Evolutionary conservation across 2,888 invertebrate genomes (phyloP).

Genomic region (Cerastoderma edule): DNA sequence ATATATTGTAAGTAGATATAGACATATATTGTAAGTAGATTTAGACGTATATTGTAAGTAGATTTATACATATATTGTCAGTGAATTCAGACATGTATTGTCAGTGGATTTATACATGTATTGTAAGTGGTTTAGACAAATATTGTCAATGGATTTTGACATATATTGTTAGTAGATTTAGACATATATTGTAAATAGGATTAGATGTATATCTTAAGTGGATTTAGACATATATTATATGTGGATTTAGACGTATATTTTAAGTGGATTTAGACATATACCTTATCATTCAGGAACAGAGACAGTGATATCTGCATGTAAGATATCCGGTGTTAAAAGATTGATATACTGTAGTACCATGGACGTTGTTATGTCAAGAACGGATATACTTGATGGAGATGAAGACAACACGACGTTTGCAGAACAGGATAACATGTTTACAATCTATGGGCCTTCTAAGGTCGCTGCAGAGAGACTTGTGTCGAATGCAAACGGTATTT

Average conservation of each 20-base stretch:
- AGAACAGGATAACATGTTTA: slow-evolving; percentile 84
- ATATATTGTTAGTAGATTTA: no score
- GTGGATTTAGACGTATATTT: background rate
- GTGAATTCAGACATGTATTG: no score
- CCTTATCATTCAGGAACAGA: slow-evolving; percentile 85
- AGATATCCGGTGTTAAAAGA: slow-evolving; percentile 83
- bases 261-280: background rate
- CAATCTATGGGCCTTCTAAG: slow-evolving; percentile 87
- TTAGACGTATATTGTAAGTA: background rate
- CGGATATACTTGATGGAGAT: slow-evolving; percentile 76
- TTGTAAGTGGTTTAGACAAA: background rate
- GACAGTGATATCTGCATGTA: slow-evolving; percentile 86
- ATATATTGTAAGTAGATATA: background rate
- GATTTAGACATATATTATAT: background rate
- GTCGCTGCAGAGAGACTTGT: slow-evolving; percentile 86
- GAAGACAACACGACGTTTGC: slow-evolving; percentile 61
- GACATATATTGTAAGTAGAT: background rate
- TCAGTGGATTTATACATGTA: no score
- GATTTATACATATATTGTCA: no score
- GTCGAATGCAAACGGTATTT: slow-evolving; percentile 85
- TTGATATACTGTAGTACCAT: slow-evolving; percentile 87
- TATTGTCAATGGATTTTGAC: no score
- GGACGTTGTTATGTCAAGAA: slow-evolving; percentile 83
- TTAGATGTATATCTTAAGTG: no score
- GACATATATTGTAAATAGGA: no score